These are phyloP conservation scores for Monarcha castaneiventris DNA, from an alignment of 2,113 vertebrate genomes.

Conservation along the genomic window DNA sequence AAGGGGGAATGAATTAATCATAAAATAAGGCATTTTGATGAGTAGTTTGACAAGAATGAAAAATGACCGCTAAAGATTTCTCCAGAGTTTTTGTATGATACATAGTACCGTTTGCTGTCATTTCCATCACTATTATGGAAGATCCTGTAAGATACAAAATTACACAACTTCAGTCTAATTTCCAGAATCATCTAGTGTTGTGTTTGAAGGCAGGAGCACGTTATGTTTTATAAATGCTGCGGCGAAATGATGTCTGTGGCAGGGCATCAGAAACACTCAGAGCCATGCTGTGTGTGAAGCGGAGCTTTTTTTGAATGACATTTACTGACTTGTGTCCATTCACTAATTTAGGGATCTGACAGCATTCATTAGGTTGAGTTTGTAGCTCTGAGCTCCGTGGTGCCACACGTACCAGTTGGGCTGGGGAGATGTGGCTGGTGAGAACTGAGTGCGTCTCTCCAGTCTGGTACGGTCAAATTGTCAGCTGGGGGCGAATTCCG, in stretches of 20 bases:
- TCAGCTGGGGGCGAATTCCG: background rate
- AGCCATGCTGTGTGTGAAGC: background rate
- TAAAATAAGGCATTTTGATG: slow-evolving; percentile 22
- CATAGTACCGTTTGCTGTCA: background rate
- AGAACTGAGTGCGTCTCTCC: background rate
- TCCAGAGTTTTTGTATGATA: background rate
- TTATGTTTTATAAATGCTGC: background rate
- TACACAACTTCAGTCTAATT: slow-evolving; percentile 7
- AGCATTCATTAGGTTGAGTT: background rate
- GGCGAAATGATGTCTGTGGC: background rate
- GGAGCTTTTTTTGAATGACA: background rate
- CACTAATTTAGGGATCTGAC: background rate
- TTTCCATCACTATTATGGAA: background rate
- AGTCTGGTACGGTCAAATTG: background rate
- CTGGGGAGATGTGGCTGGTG: background rate
- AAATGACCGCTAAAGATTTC: background rate
- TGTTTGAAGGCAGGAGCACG: background rate
- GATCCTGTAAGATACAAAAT: background rate
- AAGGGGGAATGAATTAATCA: background rate
- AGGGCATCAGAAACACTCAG: background rate
- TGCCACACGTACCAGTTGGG: background rate
- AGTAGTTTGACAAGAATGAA: background rate
- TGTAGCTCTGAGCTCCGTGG: background rate
- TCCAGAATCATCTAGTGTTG: background rate
- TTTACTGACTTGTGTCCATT: background rate